Percentiles rank a stretch among this genome's conserved stretches.
Conservation (phyloP, 1,140 invertebrate genomes). For the Tenebrio molitor region DNA sequence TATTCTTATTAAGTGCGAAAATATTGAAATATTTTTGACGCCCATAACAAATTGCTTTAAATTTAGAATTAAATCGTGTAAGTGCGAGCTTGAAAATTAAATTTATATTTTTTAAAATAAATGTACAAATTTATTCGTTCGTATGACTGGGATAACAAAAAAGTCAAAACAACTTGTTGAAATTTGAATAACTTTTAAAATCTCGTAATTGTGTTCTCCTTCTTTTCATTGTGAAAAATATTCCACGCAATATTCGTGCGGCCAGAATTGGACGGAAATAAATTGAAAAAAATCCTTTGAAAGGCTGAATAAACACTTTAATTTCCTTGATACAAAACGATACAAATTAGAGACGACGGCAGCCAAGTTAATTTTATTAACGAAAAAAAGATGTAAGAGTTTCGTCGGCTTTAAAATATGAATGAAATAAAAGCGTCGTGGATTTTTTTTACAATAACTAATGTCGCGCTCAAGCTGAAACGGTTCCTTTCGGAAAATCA, state of each 20-base stretch:
- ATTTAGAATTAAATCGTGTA: no score
- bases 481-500: neutral
- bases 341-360: constrained; percentile 1
- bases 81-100: no score
- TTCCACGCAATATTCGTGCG: neutral
- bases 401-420: neutral
- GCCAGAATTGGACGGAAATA: neutral
- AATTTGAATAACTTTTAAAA: no score
- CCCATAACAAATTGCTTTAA: no score
- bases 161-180: no score
- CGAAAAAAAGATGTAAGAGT: neutral
- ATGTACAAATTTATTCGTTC: no score
- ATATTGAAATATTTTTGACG: no score
- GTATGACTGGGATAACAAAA: no score
- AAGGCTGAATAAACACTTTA: constrained; percentile 11
- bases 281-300: neutral
- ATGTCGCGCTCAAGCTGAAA: neutral
- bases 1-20: no score
- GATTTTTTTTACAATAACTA: constrained; percentile 7
- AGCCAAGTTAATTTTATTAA: constrained; percentile 10
- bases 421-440: neutral
- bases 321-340: neutral
- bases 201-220: no score
- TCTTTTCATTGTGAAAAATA: no score
- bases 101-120: no score